Evolutionary conservation across 2,113 vertebrate genomes (phyloP), one percentile per base, ranked within the genome.

Genomic region (Ageneiosus marmoratus): DNA sequence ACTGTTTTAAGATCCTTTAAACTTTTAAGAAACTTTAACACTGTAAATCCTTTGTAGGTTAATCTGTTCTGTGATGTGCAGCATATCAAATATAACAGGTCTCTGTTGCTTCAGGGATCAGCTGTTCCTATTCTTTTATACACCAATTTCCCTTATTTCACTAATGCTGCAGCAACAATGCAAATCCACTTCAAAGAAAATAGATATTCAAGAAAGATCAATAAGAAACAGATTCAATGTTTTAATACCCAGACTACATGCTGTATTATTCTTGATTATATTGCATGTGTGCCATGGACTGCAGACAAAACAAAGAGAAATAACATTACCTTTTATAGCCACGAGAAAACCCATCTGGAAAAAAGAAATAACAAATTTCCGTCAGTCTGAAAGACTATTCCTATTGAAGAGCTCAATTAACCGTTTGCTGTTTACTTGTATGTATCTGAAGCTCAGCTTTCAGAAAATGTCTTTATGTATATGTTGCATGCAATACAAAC

Each of bases 311-410:
- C 5, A 53, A 53, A 79, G 46, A 34, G 8, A 37, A 69, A 60
- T 24, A 11, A 24, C 63, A 46, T 20, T 88, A 88, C 87, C 87
- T 88, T 83, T 85, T 88, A 74, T 65, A 88, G 46, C 87, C 87
- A 75, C 24, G 24, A 51, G 87, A 83, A 83, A 88, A 88, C 81
- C 87, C 87, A 13, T 83, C 85, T 88, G 80, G 11, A 84, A 70
- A 51, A 84, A 24, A 62, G 13, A 55, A 63, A 22, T 2, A 46
- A 22, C 22, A 24, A 32, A 46, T 51, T 46, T n/a, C 13, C 5
- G 34, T 44, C 67, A 44, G 4, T 24, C 4, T 48, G 41, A 72
- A 72, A 15, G 24, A n/a, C 6, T 41, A 22, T 46, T 69, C 4
- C 41, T 44, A 70, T 4, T 70, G 69, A 46, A 8, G 37, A 37